phyloP scores from a whole-genome alignment of 1,140 invertebrate genomes.

The Halictus rubicundus region DNA sequence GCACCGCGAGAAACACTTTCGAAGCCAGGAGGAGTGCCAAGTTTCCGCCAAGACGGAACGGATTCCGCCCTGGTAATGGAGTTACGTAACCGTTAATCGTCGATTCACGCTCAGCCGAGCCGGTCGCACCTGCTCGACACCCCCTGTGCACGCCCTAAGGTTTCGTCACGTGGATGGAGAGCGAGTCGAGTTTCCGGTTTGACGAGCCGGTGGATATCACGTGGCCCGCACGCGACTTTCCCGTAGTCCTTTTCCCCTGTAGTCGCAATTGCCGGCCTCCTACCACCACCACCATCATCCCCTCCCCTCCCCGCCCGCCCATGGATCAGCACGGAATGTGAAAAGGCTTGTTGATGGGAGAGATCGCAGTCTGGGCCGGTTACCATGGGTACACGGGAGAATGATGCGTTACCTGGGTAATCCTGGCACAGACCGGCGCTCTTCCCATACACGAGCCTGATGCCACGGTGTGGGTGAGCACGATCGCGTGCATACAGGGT shows the following conservation, averaged over 20 bases:
- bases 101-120: neutral
- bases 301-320: neutral
- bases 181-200: neutral
- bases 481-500: neutral
- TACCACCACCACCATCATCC: too few species aligned
- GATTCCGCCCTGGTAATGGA: neutral
- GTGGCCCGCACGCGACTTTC: constrained; percentile 61
- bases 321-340: constrained; percentile 61
- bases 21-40: neutral
- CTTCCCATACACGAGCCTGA: constrained; percentile 14
- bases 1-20: neutral
- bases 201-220: constrained; percentile 35
- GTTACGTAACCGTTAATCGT: constrained; percentile 15
- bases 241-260: neutral
- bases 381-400: constrained; percentile 70
- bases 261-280: too few species aligned
- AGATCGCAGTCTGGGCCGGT: constrained; percentile 65
- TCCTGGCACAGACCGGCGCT: constrained; percentile 47
- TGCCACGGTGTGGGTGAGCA: neutral
- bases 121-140: neutral
- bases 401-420: constrained; percentile 74
- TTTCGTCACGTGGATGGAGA: constrained; percentile 36
- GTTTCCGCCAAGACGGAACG: neutral
- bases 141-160: neutral
- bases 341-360: constrained; percentile 72